A percentile compares a stretch with the other conserved stretches of the same genome.
Evolutionary conservation across 2,113 vertebrate genomes (phyloP).

Genomic region (Hippocampus mohnikei): DNA sequence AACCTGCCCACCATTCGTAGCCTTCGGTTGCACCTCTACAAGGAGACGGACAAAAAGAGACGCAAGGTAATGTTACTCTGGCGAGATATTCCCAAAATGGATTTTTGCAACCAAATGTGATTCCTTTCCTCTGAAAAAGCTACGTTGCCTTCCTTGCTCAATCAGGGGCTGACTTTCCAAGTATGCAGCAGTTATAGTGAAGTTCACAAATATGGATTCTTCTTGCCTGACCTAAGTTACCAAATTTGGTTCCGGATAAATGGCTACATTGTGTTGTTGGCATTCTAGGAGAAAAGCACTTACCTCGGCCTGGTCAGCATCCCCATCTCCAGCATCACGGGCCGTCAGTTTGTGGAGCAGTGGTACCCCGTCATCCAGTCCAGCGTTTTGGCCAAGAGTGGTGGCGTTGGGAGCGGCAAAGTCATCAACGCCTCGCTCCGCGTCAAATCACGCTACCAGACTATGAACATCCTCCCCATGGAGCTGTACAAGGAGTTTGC

Average conservation of each 20-base stretch:
- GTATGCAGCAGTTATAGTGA: not conserved
- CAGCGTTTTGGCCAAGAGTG: conserved; percentile 76
- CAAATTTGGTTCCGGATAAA: not conserved
- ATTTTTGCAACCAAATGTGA: not conserved
- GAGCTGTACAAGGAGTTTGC: conserved; percentile 98
- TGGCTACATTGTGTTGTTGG: not conserved
- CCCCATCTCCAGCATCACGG: conserved; percentile 91
- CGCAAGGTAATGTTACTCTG: conserved; percentile 75
- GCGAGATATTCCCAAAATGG: not conserved
- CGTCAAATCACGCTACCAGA: conserved; percentile 93
- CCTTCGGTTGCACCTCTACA: conserved; percentile 93
- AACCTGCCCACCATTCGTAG: conserved; percentile 91
- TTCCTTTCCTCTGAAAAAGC: not conserved
- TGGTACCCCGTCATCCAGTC: conserved; percentile 96
- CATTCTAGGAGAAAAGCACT: conserved; percentile 84
- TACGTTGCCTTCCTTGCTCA: not conserved
- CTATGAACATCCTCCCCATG: conserved; percentile 98
- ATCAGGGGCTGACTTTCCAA: not conserved
- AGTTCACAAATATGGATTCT: not conserved
- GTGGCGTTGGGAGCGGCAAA: conserved; percentile 82
- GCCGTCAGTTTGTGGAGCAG: conserved; percentile 94
- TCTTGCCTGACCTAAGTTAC: not conserved
- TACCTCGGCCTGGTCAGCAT: conserved; percentile 95
- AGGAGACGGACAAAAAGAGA: conserved; percentile 94
- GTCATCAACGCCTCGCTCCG: conserved; percentile 87